Evolutionary conservation across 1,140 invertebrate genomes (phyloP), one percentile per base, ranked within the genome.

Genomic region (Pseudobourletiella spinata): DNA sequence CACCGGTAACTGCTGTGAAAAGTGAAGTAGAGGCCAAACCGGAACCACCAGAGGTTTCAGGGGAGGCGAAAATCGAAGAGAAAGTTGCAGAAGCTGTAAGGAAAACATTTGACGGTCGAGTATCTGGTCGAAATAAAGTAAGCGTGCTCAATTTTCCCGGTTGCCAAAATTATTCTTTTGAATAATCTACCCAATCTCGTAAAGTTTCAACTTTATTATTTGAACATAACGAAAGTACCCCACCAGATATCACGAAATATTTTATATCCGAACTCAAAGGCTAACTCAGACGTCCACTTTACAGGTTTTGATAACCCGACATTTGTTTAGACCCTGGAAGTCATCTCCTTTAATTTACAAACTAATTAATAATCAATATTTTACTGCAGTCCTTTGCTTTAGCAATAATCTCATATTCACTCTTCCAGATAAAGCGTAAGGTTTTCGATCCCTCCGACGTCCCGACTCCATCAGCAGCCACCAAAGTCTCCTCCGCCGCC

Each of bases 391-490:
- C n/a, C n/a, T n/a, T n/a, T n/a, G n/a, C n/a, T n/a, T n/a, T n/a
- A n/a, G n/a, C n/a, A n/a, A n/a, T n/a, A n/a, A n/a, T n/a, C n/a
- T n/a, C n/a, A n/a, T n/a, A n/a, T n/a, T n/a, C n/a, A n/a, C n/a
- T n/a, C n/a, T n/a, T n/a, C 77, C 73, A 78, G 76, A 85, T 84
- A 6, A 87, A 85, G 70, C 86, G 86, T 75, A 63, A 66, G 24
- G 85, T 87, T 1, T 86, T 86, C 72, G 86, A 87, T 74, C 86
- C 86, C n/a, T 87, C 85, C 2, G 86, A 87, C 82, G 46, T 48
- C 16, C 46, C 83, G 30, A 39, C 63, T 32, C 62, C 63, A 32
- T 52, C 61, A 20, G 32, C 32, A 11, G 32, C 32, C n/a, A n/a
- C 32, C n/a, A 39, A 39, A n/a, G 24, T 56, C 54, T 4, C 52